These are phyloP conservation scores for Frankliniella intonsa DNA, from an alignment of 2,888 invertebrate genomes.

Conservation along the genomic window DNA sequence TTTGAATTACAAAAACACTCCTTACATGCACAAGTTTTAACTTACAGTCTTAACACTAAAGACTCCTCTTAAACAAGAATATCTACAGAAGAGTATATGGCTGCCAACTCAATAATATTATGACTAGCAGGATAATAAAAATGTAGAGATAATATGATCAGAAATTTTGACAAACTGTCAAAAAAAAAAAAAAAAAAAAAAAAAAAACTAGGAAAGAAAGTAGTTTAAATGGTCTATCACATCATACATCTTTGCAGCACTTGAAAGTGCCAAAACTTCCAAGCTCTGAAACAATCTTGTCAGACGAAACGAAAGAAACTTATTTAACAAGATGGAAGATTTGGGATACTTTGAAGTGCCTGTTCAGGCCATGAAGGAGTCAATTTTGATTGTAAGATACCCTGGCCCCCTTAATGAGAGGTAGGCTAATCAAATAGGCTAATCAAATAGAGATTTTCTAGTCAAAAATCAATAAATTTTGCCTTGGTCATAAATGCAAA, in stretches of 20 bases:
- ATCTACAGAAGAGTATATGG: constrained; percentile 11
- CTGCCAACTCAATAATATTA: constrained; percentile 13
- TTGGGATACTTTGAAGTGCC: too few species aligned
- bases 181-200: neutral
- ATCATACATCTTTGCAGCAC: neutral
- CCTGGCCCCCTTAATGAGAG: too few species aligned
- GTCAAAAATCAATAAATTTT: too few species aligned
- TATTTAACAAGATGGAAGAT: too few species aligned
- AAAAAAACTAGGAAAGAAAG: neutral
- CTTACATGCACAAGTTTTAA: neutral
- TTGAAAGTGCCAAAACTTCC: too few species aligned
- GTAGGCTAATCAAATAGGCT: too few species aligned
- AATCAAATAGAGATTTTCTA: too few species aligned
- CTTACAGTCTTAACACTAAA: constrained; percentile 21
- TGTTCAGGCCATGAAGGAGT: too few species aligned
- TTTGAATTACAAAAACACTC: neutral
- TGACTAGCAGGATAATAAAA: constrained; percentile 18
- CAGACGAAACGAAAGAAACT: too few species aligned
- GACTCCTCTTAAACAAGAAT: neutral
- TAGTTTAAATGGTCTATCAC: neutral
- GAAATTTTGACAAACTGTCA: neutral
- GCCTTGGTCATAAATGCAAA: too few species aligned
- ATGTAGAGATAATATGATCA: neutral
- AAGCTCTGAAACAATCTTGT: too few species aligned
- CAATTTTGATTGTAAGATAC: too few species aligned